Base-by-base conservation (phyloP, 2,888 invertebrate species). In the Rhingia campestris region DNA sequence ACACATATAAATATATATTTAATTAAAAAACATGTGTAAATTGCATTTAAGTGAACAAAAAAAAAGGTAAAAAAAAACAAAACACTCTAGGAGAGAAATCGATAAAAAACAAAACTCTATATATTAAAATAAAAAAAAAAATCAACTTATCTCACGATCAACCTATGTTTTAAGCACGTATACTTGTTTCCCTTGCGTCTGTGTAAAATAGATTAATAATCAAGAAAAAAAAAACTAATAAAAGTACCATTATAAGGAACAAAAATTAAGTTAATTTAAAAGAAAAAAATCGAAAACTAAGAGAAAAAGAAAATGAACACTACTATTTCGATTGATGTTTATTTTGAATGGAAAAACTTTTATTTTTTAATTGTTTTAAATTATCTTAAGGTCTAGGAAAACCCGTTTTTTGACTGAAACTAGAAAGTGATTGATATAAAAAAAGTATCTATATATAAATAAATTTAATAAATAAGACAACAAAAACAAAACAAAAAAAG, bases 381-480 rank as follows among this genome's bases (percentile, higher is more conserved):
- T 66, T 84, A 80, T 70, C 64, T 74, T 84, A 84, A 84, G 84
- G 70, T 84, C 80, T 84, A 84, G 80, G 79, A 80, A 84, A 79
- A 84, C 80, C 84, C 84, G 74, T 84, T 80, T 82, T 81, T 84
- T 84, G 84, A 84, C 84, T 84, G 84, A 84, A 84, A 84, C 80
- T 84, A 84, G 84, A 84, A 84, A 84, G 84, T 84, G 84, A 84
- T 84, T 84, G 80, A 80, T 79, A 84, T 79, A 82, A 82, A 79
- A 79, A 81, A 79, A 77, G 32, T 84, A 84, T 80, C 74, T 84
- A 75, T 84, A 84, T 84, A 84, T 80, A 80, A 80, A 80, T 79
- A 84, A 84, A 75, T 84, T 75, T 75, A 75, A 70, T 72, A 32
- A 70, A 59, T 84, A 80, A 84, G 84, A 56, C 22, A n/a, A 72